Evolutionary conservation across 2,888 invertebrate genomes (phyloP), one percentile per base, ranked within the genome.

Genomic region (Panorpa germanica): DNA sequence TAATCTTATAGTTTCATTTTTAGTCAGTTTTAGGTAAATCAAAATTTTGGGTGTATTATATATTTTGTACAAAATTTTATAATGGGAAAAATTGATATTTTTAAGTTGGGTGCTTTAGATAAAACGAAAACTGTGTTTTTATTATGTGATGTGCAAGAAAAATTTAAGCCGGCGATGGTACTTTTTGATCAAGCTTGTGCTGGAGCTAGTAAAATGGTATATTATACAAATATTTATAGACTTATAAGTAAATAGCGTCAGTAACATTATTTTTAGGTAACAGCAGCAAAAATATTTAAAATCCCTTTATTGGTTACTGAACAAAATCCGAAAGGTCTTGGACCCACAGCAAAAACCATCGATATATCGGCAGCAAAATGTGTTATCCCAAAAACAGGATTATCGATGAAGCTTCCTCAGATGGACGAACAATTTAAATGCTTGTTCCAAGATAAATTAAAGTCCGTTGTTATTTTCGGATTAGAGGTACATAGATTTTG

Each of bases 71-170:
- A n/a, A n/a, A n/a, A n/a, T n/a, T n/a, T n/a, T n/a, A n/a, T n/a
- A n/a, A n/a, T n/a, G n/a, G n/a, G n/a, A n/a, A n/a, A n/a, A n/a
- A n/a, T n/a, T n/a, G n/a, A n/a, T n/a, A n/a, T n/a, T n/a, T n/a
- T n/a, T n/a, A n/a, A n/a, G n/a, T n/a, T n/a, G n/a, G n/a, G n/a
- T n/a, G n/a, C n/a, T n/a, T n/a, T n/a, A n/a, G n/a, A n/a, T n/a
- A n/a, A n/a, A n/a, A n/a, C n/a, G 25, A 68, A 63, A 40, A 76
- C 78, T 0, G 71, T 72, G 0, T 68, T 88, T 39, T 57, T 88
- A 26, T 52, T 86, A 21, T 86, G 86, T 48, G 88, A 88, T 43
- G 60, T 86, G 21, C 88, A 88, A 50, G 81, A 83, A 43, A 71
- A 68, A 34, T 85, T 85, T 45, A 55, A 73, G 1, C 65, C 70